Base-by-base conservation (phyloP, 23 tunicate species). In the Botrylloides violaceus region DNA sequence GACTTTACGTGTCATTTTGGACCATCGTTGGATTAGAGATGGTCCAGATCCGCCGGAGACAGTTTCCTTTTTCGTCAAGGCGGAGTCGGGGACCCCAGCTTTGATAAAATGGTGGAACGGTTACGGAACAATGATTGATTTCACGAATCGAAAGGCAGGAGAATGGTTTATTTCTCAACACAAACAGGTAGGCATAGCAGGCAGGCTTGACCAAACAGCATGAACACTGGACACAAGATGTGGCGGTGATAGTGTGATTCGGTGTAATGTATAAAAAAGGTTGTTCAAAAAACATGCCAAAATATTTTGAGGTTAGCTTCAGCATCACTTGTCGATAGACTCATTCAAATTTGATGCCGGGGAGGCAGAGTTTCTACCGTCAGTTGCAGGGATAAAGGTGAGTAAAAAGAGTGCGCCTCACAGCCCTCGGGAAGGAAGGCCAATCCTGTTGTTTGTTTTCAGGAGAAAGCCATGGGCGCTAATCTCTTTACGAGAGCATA, bases 271-370 rank as follows among this genome's bases (percentile, higher is more conserved):
- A n/a, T n/a, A n/a, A n/a, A n/a, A n/a, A n/a, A n/a, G n/a, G n/a
- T n/a, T n/a, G n/a, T n/a, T n/a, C n/a, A n/a, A n/a, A n/a, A n/a
- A n/a, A n/a, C n/a, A n/a, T n/a, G n/a, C n/a, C n/a, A n/a, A n/a
- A n/a, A n/a, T n/a, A n/a, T n/a, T n/a, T n/a, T n/a, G n/a, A n/a
- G n/a, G n/a, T n/a, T n/a, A n/a, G n/a, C n/a, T 43, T 43, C 53
- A 7, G 12, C 9, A 43, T 9, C 12, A 43, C 15, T 15, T 43
- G 15, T 43, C 53, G 9, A 77, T 94, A 33, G 82, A 66, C 56
- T 70, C 76, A 15, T 79, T 64, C 66, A 82, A 77, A 77, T 64
- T 77, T 35, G 85, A 76, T 32, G 85, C 73, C 6, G 85, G 85
- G 0, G 85, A 58, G 34, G 39, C 73, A 1, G 70, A 33, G 27